phyloP scores from a whole-genome alignment of 2,113 vertebrate species.

The Saccopteryx leptura region DNA sequence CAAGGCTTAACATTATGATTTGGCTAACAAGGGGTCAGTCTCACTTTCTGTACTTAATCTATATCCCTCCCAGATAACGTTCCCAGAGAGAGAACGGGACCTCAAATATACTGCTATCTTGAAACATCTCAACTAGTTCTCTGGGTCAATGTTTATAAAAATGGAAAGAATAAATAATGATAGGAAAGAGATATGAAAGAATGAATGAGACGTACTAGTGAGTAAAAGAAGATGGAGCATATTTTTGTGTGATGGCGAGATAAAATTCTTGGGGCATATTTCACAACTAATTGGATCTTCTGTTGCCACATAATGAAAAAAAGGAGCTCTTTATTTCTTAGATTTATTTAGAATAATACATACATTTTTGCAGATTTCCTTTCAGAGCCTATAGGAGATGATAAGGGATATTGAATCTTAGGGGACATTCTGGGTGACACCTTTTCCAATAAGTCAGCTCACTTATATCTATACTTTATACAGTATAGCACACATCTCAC shows the following conservation, averaged over 20 bases:
- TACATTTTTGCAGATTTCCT: constrained; percentile 18
- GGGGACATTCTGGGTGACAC: background rate
- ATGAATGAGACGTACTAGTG: background rate
- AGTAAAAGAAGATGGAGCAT: background rate
- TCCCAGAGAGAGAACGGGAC: background rate
- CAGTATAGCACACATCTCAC: background rate
- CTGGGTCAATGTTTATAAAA: constrained; percentile 9
- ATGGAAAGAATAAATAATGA: constrained; percentile 13
- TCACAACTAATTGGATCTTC: background rate
- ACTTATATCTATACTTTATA: background rate
- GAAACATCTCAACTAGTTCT: background rate
- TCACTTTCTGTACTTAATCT: background rate
- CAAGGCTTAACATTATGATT: background rate
- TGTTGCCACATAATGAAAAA: background rate
- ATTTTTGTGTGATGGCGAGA: background rate
- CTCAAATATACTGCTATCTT: background rate
- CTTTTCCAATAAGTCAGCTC: background rate
- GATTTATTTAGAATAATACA: background rate
- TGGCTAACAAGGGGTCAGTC: background rate
- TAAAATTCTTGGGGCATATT: background rate
- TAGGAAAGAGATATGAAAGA: background rate
- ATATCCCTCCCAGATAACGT: background rate
- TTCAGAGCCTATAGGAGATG: background rate
- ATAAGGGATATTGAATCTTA: background rate
- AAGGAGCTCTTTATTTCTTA: background rate